Evolutionary conservation across 2,797 vertebrate species (phyloP), one percentile per base, ranked within the genome.

Genomic region (Chloroceryle inda): DNA sequence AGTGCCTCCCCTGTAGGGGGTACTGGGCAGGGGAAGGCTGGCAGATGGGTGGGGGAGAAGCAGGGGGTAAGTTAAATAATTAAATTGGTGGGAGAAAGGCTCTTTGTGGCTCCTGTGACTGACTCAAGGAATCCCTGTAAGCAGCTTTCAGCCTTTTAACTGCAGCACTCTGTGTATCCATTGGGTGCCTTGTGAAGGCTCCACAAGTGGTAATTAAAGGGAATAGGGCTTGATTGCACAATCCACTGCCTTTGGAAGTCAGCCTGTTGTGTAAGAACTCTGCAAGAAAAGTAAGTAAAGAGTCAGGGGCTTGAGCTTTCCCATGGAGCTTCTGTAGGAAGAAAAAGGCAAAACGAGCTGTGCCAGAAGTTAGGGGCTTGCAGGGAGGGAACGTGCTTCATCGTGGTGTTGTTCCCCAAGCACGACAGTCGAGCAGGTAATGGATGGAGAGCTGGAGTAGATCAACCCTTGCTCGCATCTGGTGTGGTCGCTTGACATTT

Each of bases 361-460:
- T n/a, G 55, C 52, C 45, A 68, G 49, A 40, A 67, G 5, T 8
- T 35, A 17, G 17, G 56, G 45, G 4, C 6, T 52, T 33, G 5
- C 1, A n/a, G 33, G 61, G 14, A 11, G 17, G 42, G 24, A 10
- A n/a, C 6, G 15, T 1, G 1, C 13, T 12, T 14, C 5, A 0
- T 29, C 8, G 1, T 8, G 52, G 1, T 20, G 52, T 31, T n/a
- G 17, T 33, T 66, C 45, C 40, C 21, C n/a, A 22, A 79, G 27
- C 5, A 1, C 1, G 22, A 58, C 5, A 14, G 4, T 56, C 19
- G 3, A 12, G 19, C 53, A 22, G 19, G 31, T 19, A 14, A 7
- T 0, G 16, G 19, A 26, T n/a, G 22, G 29, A 6, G 24, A 12
- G 8, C n/a, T 31, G 44, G 38, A 4, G 44, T 42, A 21, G 29